phyloP scores from a whole-genome alignment of 2,113 vertebrate genomes.

The Naja naja region DNA sequence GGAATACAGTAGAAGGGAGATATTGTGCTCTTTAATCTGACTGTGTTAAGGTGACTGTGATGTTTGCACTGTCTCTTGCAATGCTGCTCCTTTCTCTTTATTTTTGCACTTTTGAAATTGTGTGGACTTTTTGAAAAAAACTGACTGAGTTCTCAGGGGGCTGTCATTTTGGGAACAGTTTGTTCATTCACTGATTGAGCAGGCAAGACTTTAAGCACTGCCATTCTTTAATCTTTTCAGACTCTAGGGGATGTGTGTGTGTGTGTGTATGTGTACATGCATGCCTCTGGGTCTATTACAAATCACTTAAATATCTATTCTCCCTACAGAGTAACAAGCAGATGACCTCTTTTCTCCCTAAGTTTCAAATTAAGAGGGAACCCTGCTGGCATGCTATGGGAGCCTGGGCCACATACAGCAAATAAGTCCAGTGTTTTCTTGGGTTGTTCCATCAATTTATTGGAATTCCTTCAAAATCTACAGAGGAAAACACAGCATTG shows the following conservation, averaged over 20 bases:
- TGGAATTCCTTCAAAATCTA: too few relatives aligned
- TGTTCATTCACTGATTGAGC: neutral
- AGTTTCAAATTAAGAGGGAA: neutral
- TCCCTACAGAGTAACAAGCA: neutral
- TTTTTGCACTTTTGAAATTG: neutral
- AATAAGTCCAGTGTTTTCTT: neutral
- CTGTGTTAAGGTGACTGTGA: neutral
- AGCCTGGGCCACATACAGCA: neutral
- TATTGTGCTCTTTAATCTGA: neutral
- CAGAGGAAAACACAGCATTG: neutral
- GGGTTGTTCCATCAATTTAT: neutral
- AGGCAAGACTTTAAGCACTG: neutral
- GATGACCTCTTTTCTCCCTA: neutral
- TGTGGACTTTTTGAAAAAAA: neutral
- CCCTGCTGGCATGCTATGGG: neutral
- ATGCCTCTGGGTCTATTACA: neutral
- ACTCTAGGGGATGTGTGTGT: neutral
- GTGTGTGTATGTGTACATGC: fast-evolving
- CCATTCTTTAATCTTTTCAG: neutral
- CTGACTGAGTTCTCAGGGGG: neutral
- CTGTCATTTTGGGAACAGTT: neutral
- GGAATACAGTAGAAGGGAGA: neutral
- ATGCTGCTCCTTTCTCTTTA: neutral
- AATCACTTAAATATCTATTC: neutral
- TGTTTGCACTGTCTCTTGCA: fast-evolving